Evolutionary conservation across 92 coral and sea anemone species (phyloP).

Genomic region (Umimayanthus kanabou): DNA sequence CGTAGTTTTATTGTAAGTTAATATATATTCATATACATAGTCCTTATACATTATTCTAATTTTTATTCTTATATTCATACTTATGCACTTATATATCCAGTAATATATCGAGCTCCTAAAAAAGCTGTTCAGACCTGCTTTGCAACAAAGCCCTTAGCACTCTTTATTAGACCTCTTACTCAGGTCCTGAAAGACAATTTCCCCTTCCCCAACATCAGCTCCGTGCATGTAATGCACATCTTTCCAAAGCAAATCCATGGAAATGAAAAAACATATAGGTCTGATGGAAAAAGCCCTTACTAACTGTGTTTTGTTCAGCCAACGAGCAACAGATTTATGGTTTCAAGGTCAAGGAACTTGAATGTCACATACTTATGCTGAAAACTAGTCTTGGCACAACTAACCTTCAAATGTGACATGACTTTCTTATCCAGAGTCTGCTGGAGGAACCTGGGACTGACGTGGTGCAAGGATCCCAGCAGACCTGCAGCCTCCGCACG

Average conservation of each 20-base stretch:
- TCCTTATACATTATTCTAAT: too few species aligned
- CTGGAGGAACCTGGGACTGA: slow-evolving; percentile 87
- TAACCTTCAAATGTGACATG: slow-evolving; percentile 94
- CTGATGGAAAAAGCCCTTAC: too few species aligned
- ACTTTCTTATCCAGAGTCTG: slow-evolving; percentile 97
- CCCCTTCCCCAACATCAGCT: background rate
- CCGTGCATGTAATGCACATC: background rate
- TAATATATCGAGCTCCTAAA: background rate
- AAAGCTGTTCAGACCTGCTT: too few species aligned
- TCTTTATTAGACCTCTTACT: too few species aligned
- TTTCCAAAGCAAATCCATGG: background rate
- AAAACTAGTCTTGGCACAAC: background rate
- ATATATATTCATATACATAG: too few species aligned
- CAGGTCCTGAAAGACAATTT: too few species aligned
- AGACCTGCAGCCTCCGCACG: slow-evolving; percentile 91
- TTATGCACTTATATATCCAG: too few species aligned
- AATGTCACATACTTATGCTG: background rate
- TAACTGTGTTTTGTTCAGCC: background rate
- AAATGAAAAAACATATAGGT: too few species aligned
- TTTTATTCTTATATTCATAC: too few species aligned
- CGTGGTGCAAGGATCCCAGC: slow-evolving; percentile 94
- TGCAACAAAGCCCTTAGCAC: too few species aligned
- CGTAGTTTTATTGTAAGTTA: too few species aligned
- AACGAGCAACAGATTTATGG: background rate
- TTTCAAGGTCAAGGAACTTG: background rate